Conservation (phyloP, 2,797 vertebrate species). For the Gymnopithys bicolor region DNA sequence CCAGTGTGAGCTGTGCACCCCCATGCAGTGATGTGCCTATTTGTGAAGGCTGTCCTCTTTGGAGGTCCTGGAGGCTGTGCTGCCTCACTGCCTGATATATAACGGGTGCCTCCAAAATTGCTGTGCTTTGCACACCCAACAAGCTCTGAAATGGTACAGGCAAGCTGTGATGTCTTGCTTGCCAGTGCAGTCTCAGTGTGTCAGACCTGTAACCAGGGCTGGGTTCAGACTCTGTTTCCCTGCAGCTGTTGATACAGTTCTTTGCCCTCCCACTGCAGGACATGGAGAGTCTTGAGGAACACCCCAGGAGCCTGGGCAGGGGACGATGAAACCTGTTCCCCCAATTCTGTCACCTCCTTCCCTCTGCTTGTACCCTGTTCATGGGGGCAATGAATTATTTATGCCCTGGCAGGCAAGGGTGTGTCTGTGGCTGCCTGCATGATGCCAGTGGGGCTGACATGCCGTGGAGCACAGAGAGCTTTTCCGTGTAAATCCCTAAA, state of each 20-base stretch:
- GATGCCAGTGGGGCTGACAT: neutral
- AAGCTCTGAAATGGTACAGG: neutral
- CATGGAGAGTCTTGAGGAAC: neutral
- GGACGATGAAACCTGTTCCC: neutral
- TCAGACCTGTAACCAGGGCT: neutral
- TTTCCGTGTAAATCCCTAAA: constrained; percentile 69
- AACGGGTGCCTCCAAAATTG: neutral
- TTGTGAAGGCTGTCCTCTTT: neutral
- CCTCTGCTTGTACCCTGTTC: accelerated
- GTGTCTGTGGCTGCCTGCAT: neutral
- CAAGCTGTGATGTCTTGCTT: neutral
- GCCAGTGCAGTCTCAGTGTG: accelerated
- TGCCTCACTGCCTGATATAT: neutral
- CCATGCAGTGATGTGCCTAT: accelerated
- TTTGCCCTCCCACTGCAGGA: neutral
- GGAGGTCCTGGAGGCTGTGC: neutral
- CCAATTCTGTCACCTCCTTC: neutral
- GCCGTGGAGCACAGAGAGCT: neutral
- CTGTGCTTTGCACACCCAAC: neutral
- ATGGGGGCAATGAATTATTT: constrained; percentile 31
- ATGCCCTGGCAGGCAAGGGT: neutral
- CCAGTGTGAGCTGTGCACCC: accelerated
- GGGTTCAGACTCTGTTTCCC: neutral
- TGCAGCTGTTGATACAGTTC: neutral
- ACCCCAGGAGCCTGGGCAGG: neutral